Conservation (phyloP, 1,140 invertebrate genomes). For the Stenopsyche tienmushanensis region DNA sequence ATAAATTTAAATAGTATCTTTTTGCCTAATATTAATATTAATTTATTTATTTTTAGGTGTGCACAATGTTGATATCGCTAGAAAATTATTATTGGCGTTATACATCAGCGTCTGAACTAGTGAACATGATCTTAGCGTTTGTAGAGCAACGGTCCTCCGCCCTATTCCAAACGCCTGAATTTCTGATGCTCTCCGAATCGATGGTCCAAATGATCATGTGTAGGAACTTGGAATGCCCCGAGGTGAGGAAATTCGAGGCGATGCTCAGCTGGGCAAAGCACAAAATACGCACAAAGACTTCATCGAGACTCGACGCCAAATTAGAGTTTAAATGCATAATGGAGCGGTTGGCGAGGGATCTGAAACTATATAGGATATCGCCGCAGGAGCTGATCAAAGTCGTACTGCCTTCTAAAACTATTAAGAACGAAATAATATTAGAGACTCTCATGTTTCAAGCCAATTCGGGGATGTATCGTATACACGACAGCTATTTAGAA, state of each 20-base stretch:
- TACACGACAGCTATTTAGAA: slow-evolving; percentile 84
- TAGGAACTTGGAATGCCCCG: slow-evolving; percentile 79
- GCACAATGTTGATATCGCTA: slow-evolving; percentile 86
- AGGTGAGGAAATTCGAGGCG: slow-evolving; percentile 91
- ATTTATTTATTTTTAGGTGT: slow-evolving; percentile 60
- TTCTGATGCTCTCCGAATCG: slow-evolving; percentile 84
- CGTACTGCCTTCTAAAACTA: slow-evolving; percentile 88
- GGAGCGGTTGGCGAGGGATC: slow-evolving; percentile 83
- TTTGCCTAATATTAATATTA: background rate
- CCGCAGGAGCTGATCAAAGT: slow-evolving; percentile 91
- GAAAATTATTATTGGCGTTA: slow-evolving; percentile 97
- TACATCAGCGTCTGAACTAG: slow-evolving; percentile 87
- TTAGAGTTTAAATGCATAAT: slow-evolving; percentile 90
- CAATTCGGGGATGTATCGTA: slow-evolving; percentile 88
- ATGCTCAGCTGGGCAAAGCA: slow-evolving; percentile 88
- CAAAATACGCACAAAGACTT: slow-evolving; percentile 75
- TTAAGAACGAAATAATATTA: slow-evolving; percentile 89
- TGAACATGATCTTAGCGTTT: slow-evolving; percentile 92
- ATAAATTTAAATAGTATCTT: too few relatives aligned
- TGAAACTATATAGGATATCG: slow-evolving; percentile 88
- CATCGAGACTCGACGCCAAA: slow-evolving; percentile 78
- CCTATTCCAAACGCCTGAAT: slow-evolving; percentile 80
- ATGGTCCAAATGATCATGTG: slow-evolving; percentile 96
- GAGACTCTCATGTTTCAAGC: slow-evolving; percentile 93
- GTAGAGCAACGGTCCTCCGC: slow-evolving; percentile 82